Evolutionary conservation across 2,797 vertebrate species (phyloP), one percentile per base, ranked within the genome.

Genomic region (Microctenopoma steveboyesi): DNA sequence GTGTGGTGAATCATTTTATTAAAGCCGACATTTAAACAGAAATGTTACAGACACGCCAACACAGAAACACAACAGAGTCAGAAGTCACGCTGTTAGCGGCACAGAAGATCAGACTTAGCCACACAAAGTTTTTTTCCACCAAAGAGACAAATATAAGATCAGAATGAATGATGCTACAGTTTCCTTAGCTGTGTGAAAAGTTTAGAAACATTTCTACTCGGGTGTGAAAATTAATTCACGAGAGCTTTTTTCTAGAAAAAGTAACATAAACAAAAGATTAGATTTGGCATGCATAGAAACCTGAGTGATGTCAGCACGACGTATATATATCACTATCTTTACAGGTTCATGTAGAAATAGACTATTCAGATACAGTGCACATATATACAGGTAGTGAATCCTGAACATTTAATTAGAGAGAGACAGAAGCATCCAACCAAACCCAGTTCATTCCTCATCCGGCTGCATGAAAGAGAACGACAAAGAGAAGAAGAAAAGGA

Each of bases 391-490:
- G 22, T 22, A 22, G 22, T 22, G 22, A 22, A 22, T 22, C 22
- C 22, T 22, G 22, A 22, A 22, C 22, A 22, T 22, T 22, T 22
- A 22, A 22, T 22, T 22, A 22, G 22, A 22, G 22, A 22, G 22
- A 22, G 22, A 22, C 22, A 22, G 22, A 22, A 22, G 22, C 22
- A 56, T 78, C 56, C 47, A 72, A 30, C 64, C 70, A 79, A 72
- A 76, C 49, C 71, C 52, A 9, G 45, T 49, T 70, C 91, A 95
- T 69, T 96, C 96, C 93, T 96, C 94, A 84, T 96, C 94, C 92
- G 92, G 96, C 97, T 97, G 96, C 94, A 92, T 93, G 93, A 87
- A 90, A 92, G 84, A 92, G 83, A 88, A 88, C 88, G 43, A 83
- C 13, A 45, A 25, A n/a, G 42, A 33, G 28, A 59, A 54, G 7